Evolutionary conservation across 2,888 invertebrate genomes (phyloP).

Genomic region (Stenurella melanura): DNA sequence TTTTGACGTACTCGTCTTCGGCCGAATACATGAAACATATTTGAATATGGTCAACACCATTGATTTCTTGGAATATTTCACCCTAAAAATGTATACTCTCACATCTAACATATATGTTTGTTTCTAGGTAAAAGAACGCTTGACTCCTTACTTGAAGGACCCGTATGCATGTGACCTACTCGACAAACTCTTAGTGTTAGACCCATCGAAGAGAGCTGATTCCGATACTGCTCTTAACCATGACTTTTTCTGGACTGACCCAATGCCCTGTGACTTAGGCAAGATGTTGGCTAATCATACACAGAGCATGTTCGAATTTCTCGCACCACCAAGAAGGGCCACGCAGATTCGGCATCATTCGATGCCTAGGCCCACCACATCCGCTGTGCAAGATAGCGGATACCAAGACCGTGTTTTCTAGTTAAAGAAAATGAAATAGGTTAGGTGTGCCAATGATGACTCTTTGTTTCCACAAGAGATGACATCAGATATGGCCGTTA

Average conservation of each 20-base stretch:
- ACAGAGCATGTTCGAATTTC: conserved; percentile 96
- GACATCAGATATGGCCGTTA: neutral
- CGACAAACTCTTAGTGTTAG: conserved; percentile 92
- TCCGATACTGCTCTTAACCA: conserved; percentile 96
- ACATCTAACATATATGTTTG: neutral
- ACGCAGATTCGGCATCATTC: conserved; percentile 81
- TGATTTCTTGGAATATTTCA: no score
- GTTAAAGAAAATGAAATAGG: conserved; percentile 33
- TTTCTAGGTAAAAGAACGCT: conserved; percentile 83
- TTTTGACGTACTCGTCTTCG: no score
- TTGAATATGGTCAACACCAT: no score
- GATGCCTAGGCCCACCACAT: conserved; percentile 75
- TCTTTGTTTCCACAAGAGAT: neutral
- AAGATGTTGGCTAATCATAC: conserved; percentile 94
- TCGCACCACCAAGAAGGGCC: conserved; percentile 84
- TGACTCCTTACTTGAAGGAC: conserved; percentile 93
- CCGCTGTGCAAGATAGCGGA: conserved; percentile 82
- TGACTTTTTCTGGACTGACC: conserved; percentile 99
- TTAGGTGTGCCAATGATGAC: neutral
- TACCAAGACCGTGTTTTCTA: conserved; percentile 92
- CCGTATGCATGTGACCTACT: conserved; percentile 94
- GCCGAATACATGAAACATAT: no score
- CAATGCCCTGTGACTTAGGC: conserved; percentile 93
- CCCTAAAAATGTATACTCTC: neutral
- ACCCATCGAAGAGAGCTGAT: conserved; percentile 91